phyloP scores from a whole-genome alignment of 2,113 vertebrate genomes.

The Monopterus albus region DNA sequence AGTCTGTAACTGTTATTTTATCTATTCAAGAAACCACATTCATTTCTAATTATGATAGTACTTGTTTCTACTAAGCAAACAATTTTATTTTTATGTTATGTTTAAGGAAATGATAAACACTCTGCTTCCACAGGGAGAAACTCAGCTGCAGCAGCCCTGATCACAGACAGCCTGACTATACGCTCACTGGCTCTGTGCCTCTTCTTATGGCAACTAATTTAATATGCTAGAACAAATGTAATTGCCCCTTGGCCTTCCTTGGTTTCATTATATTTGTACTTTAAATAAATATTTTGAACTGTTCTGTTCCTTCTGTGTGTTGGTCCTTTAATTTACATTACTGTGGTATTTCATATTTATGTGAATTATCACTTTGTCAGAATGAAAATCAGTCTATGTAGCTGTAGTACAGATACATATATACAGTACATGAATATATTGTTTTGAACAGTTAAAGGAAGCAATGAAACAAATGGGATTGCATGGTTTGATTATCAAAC shows the following conservation, averaged over 20 bases:
- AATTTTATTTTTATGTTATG: constrained; percentile 28
- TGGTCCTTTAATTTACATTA: constrained; percentile 27
- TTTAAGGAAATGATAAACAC: constrained; percentile 23
- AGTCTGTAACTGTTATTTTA: neutral
- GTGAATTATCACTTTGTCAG: constrained; percentile 8
- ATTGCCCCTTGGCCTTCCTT: constrained; percentile 58
- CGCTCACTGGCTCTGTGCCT: constrained; percentile 69
- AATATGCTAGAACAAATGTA: constrained; percentile 58
- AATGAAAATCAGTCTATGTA: constrained; percentile 18
- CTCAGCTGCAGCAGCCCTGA: constrained; percentile 57
- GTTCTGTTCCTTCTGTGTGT: constrained; percentile 27
- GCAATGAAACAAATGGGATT: too few species aligned
- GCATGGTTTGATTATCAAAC: too few species aligned
- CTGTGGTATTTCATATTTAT: constrained; percentile 29
- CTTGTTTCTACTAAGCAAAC: constrained; percentile 20
- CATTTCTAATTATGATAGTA: neutral
- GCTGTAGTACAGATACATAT: neutral
- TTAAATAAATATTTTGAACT: constrained; percentile 73
- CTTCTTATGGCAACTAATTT: constrained; percentile 74
- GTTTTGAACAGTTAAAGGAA: neutral
- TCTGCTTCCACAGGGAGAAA: constrained; percentile 79
- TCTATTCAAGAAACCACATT: neutral
- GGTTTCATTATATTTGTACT: constrained; percentile 76
- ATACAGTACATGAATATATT: neutral
- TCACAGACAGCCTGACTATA: constrained; percentile 45